Conservation (phyloP, 2,888 invertebrate genomes). For the Altica lythri region DNA sequence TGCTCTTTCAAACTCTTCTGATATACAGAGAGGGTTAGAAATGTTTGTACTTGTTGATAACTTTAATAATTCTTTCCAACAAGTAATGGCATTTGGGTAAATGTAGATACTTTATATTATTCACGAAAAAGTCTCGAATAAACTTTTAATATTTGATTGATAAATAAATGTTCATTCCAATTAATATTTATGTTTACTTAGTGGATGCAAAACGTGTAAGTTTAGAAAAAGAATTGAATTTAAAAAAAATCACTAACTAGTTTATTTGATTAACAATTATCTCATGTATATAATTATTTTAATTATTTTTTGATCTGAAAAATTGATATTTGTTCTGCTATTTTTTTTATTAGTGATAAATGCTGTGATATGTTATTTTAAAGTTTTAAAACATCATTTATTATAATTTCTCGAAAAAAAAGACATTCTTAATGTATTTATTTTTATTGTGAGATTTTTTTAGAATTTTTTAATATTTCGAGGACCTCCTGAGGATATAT, state of each 20-base stretch:
- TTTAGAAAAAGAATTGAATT: neutral
- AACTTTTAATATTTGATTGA: neutral
- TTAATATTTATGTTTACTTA: slow-evolving; percentile 43
- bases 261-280: neutral
- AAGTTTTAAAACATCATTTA: slow-evolving; percentile 15
- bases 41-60: too few species aligned
- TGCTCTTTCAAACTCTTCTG: too few species aligned
- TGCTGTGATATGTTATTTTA: slow-evolving; percentile 24
- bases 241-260: too few species aligned
- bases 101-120: too few species aligned
- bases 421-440: neutral
- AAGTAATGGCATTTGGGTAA: too few species aligned
- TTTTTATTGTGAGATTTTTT: slow-evolving; percentile 6
- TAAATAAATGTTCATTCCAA: slow-evolving; percentile 32
- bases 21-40: too few species aligned
- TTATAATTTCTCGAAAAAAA: slow-evolving; percentile 6
- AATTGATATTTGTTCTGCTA: slow-evolving; percentile 1
- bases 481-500: slow-evolving; percentile 15
- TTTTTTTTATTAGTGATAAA: slow-evolving; percentile 24
- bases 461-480: slow-evolving; percentile 18
- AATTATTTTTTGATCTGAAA: slow-evolving; percentile 1
- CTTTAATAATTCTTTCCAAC: too few species aligned
- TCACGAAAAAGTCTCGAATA: slow-evolving; percentile 6
- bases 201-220: neutral
- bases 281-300: neutral